Percentiles rank a stretch among this genome's conserved stretches.
These are phyloP conservation scores for Drosophila neotestacea DNA, from an alignment of 2,888 invertebrate genomes.

Conservation along the genomic window DNA sequence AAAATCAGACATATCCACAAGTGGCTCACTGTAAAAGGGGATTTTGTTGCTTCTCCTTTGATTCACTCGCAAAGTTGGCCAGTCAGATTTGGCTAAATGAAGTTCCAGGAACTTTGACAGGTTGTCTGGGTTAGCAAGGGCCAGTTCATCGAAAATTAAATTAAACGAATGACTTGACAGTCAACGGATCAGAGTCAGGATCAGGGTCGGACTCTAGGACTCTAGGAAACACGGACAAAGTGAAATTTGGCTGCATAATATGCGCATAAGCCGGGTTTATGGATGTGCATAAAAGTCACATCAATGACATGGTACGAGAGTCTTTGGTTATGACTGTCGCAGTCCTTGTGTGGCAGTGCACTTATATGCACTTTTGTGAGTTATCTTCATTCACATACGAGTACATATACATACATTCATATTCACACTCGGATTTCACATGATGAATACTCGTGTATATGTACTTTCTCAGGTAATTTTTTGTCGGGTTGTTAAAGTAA, in stretches of 20 bases:
- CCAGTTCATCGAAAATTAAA: conserved; percentile 58
- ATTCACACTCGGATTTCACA: conserved; percentile 16
- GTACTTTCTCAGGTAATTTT: conserved; percentile 39
- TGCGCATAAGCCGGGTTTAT: conserved; percentile 21
- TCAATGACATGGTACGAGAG: conserved; percentile 33
- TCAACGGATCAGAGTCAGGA: neutral
- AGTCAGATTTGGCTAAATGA: conserved; percentile 72
- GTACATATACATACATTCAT: conserved; percentile 5
- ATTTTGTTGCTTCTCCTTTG: neutral
- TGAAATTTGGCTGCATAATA: conserved; percentile 10
- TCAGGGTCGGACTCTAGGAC: neutral
- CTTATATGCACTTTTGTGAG: conserved; percentile 39
- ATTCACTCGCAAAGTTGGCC: conserved; percentile 20
- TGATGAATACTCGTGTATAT: conserved; percentile 20
- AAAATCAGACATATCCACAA: conserved; percentile 43
- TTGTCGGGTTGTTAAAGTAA: conserved; percentile 60
- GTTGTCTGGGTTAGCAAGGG: conserved; percentile 20
- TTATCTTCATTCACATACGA: conserved; percentile 24
- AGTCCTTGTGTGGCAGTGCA: conserved; percentile 10
- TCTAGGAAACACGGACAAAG: neutral
- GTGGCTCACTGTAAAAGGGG: conserved; percentile 62
- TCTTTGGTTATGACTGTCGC: conserved; percentile 18
- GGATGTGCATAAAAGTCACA: conserved; percentile 46
- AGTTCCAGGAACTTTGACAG: conserved; percentile 71
- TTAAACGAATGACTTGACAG: conserved; percentile 49